phyloP scores from a whole-genome alignment of 2,797 vertebrate species.

The Margarornis squamiger region DNA sequence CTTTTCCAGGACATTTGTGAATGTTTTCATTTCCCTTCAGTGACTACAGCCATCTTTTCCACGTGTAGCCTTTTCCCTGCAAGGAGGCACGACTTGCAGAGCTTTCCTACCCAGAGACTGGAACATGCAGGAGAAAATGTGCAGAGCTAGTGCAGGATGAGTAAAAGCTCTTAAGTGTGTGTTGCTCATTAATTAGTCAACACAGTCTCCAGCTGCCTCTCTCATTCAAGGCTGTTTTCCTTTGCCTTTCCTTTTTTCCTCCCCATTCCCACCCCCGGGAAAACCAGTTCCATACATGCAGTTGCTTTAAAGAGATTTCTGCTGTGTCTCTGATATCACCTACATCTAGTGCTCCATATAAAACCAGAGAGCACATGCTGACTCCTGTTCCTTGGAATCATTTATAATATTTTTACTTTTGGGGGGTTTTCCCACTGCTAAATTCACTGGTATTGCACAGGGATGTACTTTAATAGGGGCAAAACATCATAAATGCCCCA shows the following conservation, averaged over 20 bases:
- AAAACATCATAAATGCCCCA: not conserved
- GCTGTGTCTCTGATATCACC: slow-evolving; percentile 12
- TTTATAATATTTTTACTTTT: not conserved
- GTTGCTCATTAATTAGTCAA: slow-evolving; percentile 67
- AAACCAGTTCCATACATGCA: slow-evolving; percentile 1
- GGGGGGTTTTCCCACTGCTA: not conserved
- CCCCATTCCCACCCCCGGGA: not conserved
- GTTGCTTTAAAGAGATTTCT: slow-evolving; percentile 23
- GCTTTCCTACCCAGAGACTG: not conserved
- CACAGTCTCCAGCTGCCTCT: slow-evolving; percentile 62
- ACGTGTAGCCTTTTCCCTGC: slow-evolving; percentile 25
- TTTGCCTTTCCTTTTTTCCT: not conserved
- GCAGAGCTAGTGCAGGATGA: slow-evolving; percentile 33
- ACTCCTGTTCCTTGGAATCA: not conserved
- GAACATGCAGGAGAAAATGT: slow-evolving; percentile 20
- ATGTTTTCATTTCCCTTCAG: not conserved
- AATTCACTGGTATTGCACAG: not conserved
- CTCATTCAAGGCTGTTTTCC: slow-evolving; percentile 58
- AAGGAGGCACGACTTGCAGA: slow-evolving; percentile 5
- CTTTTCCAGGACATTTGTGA: slow-evolving; percentile 4
- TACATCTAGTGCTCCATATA: not conserved
- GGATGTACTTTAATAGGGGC: not conserved
- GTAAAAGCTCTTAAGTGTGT: slow-evolving; percentile 58
- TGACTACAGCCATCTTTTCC: slow-evolving; percentile 18
- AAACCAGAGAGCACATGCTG: not conserved